phyloP scores from a whole-genome alignment of 1,140 invertebrate species.

The Pseudomyrmex concolor region DNA sequence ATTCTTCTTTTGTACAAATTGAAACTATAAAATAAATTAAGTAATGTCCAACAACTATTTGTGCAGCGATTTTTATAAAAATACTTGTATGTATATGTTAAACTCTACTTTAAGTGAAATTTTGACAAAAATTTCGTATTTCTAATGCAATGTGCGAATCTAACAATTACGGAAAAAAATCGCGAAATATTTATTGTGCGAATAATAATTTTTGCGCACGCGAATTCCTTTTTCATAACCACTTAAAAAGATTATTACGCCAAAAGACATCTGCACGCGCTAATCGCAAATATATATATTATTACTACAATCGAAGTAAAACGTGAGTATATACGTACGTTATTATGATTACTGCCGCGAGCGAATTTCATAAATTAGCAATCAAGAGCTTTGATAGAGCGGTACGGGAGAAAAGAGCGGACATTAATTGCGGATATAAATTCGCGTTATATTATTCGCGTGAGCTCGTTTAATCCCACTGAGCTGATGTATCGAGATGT shows the following conservation, averaged over 20 bases:
- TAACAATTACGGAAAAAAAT: not conserved
- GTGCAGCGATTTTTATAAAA: too few species aligned
- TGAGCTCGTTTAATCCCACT: too few species aligned
- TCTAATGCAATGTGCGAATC: not conserved
- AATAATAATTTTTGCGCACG: not conserved
- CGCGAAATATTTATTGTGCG: not conserved
- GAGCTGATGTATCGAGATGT: not conserved
- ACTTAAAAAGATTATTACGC: not conserved
- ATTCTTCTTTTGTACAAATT: too few species aligned
- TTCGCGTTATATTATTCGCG: not conserved
- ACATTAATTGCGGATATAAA: conserved; percentile 10
- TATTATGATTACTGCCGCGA: too few species aligned
- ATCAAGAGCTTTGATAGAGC: too few species aligned
- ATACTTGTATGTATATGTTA: too few species aligned
- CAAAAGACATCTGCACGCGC: not conserved
- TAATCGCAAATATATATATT: conserved; percentile 17
- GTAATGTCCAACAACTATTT: not conserved
- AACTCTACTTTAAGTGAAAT: not conserved
- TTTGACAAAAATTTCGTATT: not conserved
- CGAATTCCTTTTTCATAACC: not conserved
- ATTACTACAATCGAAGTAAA: not conserved
- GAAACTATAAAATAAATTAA: too few species aligned
- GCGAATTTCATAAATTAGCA: too few species aligned
- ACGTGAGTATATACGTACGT: too few species aligned
- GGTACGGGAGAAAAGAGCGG: not conserved